Percentiles rank a stretch among this genome's conserved stretches.
Conservation (phyloP, 2,113 vertebrate species). For the Anarhynchus alexandrinus region DNA sequence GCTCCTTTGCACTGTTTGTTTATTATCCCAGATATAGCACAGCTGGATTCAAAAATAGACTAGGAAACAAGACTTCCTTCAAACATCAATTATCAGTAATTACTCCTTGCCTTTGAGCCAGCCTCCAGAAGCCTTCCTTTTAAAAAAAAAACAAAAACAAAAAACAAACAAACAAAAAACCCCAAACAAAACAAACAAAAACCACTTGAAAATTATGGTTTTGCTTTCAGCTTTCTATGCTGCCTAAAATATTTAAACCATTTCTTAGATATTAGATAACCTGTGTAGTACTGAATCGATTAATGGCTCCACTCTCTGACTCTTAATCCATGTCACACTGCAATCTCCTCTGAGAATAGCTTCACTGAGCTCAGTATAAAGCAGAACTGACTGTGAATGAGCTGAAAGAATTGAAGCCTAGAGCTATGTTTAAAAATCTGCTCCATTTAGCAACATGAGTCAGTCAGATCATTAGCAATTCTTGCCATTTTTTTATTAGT, state of each 20-base stretch:
- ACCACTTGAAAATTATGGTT: background rate
- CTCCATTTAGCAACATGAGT: slow-evolving; percentile 57
- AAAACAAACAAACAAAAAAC: too few relatives aligned
- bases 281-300: background rate
- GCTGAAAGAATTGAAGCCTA: slow-evolving; percentile 40
- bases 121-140: background rate
- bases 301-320: background rate
- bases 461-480: slow-evolving; percentile 23
- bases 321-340: background rate
- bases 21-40: background rate
- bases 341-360: slow-evolving; percentile 14
- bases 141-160: background rate
- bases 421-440: slow-evolving; percentile 56
- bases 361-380: slow-evolving; percentile 29
- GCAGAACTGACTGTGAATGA: slow-evolving; percentile 34
- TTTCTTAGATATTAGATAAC: slow-evolving; percentile 10
- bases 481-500: background rate
- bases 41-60: background rate
- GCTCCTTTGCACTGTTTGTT: background rate
- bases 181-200: background rate
- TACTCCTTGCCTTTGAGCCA: background rate
- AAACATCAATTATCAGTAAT: background rate
- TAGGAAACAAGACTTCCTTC: background rate
- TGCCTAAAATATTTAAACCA: background rate
- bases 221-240: background rate